Base-by-base conservation (phyloP, 2,888 invertebrate genomes). In the Ophion costatus region DNA sequence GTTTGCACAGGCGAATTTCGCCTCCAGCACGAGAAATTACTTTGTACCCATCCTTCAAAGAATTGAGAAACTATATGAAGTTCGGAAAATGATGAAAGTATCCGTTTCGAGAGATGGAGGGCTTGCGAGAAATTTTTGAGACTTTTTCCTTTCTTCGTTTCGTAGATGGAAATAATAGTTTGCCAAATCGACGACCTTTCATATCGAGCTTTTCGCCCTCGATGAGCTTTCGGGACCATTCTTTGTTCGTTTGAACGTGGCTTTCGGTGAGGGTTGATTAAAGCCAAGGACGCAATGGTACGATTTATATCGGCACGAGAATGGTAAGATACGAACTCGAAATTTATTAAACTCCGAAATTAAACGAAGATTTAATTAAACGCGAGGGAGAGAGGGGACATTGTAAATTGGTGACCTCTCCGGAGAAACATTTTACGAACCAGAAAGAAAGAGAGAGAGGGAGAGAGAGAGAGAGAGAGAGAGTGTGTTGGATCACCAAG, bases 61-160 rank as follows among this genome's bases (percentile, higher is more conserved):
- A 61, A 61, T 17, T 57, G n/a, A 4, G 20, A 38, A 38, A 38
- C 7, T 6, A 38, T 42, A 74, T 24, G 22, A 57, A 57, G 38
- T 51, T 22, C 11, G 57, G 59, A 7, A 59, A 42, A 9, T 24
- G 73, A 64, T 71, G 24, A 51, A 80, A 71, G 71, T 71, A 42
- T 70, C 24, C 29, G 38, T 59, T 29, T 24, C 57, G 29, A n/a
- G 61, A 57, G 64, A 51, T 69, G 20, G 33, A 61, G 33, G 56
- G 63, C 14, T 64, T 63, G 63, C 38, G 66, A 71, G 63, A 79
- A 64, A 33, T 56, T 33, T 24, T 64, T 22, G 29, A 38, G 33
- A 33, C 56, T 61, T 29, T 14, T 22, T 61, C 22, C 2, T 63
- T 71, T 42, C 59, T 66, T 66, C n/a, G 56, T 71, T 33, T 10